phyloP scores from a whole-genome alignment of 2,113 vertebrate species.

The Sceloporus undulatus region DNA sequence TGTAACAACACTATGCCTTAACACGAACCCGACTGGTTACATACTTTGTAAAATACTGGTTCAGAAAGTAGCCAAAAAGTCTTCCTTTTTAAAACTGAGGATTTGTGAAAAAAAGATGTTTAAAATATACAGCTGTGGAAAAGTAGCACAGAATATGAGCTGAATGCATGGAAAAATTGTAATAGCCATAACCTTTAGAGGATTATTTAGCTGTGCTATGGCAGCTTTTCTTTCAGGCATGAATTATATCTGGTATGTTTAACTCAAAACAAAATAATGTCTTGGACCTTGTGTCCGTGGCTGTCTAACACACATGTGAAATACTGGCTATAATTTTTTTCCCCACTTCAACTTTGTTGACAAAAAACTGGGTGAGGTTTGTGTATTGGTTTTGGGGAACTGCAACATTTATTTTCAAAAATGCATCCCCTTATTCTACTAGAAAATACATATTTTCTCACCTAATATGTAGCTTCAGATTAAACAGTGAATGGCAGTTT shows the following conservation, averaged over 20 bases:
- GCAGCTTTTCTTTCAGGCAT: neutral
- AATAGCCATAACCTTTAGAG: neutral
- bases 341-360: neutral
- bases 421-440: neutral
- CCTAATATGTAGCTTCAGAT: neutral
- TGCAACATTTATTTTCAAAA: neutral
- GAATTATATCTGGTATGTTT: neutral
- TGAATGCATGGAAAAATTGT: slow-evolving; percentile 44
- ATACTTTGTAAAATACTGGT: slow-evolving; percentile 52
- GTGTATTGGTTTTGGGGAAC: neutral
- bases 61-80: slow-evolving; percentile 54
- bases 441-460: neutral
- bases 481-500: neutral
- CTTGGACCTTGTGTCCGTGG: neutral
- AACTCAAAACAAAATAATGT: neutral
- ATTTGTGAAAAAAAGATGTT: slow-evolving; percentile 40
- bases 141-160: slow-evolving; percentile 47
- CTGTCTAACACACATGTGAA: neutral
- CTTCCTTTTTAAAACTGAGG: slow-evolving; percentile 58
- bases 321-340: neutral
- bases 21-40: neutral
- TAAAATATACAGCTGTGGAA: slow-evolving; percentile 57
- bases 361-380: neutral
- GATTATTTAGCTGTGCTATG: neutral
- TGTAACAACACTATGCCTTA: slow-evolving; percentile 37